Base-by-base conservation (phyloP, 2,888 invertebrate genomes). In the Phengaris alcon region DNA sequence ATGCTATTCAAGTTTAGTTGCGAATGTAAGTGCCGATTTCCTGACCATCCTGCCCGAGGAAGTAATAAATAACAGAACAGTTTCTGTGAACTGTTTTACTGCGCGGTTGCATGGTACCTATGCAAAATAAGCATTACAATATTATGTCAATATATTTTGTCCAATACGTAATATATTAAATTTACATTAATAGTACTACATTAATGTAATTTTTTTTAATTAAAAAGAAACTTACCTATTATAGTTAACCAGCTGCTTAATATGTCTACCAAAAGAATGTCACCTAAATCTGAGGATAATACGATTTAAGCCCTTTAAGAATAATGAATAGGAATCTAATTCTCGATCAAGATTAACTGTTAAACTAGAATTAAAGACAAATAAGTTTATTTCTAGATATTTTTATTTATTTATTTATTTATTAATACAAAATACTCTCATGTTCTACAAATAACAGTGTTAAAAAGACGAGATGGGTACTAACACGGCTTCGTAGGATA, bases 21-120 rank as follows among this genome's bases (percentile, higher is more conserved):
- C 77, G 78, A 78, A 77, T 76, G 77, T 79, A 82, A 84, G 84
- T 83, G 82, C 79, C 78, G 78, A 81, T 81, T 83, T 84, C 84
- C 84, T 83, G 81, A 79, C 80, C 81, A 81, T 78, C 77, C 77
- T 78, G 80, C 80, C 78, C 75, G 77, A 82, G 84, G 84, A 84
- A 83, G 78, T 77, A 75, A 83, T 83, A 84, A 84, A 84, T 84
- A 82, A 83, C 78, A 76, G 76, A 77, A 78, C 77, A 79, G 79
- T 77, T 77, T 80, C 78, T 77, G 78, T 55, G 75, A 75, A 74
- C 76, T 76, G 77, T 77, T 77, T 77, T 76, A 76, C 75, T 54
- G 74, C 73, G 73, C 48, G 46, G 74, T 68, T 72, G 74, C 73
- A 64, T 74, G 51, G 35, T 4, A 35, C 2, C 10, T 75, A 57